Evolutionary conservation across 2,888 invertebrate species (phyloP), one percentile per base, ranked within the genome.

Genomic region (Ptilodon capucinus): DNA sequence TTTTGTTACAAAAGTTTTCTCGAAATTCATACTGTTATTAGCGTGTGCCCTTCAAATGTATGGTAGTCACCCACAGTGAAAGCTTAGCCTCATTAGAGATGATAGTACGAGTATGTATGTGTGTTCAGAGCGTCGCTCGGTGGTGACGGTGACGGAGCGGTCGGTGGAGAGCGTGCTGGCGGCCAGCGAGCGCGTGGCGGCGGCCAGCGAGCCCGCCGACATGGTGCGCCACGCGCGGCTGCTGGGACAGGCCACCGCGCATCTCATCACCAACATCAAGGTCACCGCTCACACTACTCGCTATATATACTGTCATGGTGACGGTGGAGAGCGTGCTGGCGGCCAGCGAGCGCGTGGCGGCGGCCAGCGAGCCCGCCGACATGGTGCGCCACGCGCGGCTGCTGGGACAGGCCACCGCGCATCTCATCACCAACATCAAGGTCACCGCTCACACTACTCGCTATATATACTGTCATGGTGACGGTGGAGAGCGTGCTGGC

Each of bases 161-260:
- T 95, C 95, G 21, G 97, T 99, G 9, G 98, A 98, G 81, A 95
- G 94, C 32, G 98, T 99, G 61, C 92, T 98, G 74, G 92, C 95
- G 2, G 97, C 98, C 7, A 97, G 98, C 4, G 98, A 99, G 79
- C 94, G 96, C 40, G 91, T 99, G 41, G 95, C 96, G 48, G 95
- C 95, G 3, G 95, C 96, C 11, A 96, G 96, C 0, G 97, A 98
- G 84, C 94, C 98, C 0, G 95, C 95, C 6, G 98, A 98, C 85
- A 98, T 99, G 98, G 96, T 99, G 38, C 94, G 95, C 0, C 98
- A 98, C 76, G 98, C 99, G 0, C 91, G 97, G 42, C 94, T 96
- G 23, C 91, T 99, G 49, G 98, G 98, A 0, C 97, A 97, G 86
- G 98, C 98, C 17, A 99, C 98, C 0, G 97, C 98, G 0, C 95